Base-by-base conservation (phyloP, 2,888 invertebrate species). In the Seira ritae region DNA sequence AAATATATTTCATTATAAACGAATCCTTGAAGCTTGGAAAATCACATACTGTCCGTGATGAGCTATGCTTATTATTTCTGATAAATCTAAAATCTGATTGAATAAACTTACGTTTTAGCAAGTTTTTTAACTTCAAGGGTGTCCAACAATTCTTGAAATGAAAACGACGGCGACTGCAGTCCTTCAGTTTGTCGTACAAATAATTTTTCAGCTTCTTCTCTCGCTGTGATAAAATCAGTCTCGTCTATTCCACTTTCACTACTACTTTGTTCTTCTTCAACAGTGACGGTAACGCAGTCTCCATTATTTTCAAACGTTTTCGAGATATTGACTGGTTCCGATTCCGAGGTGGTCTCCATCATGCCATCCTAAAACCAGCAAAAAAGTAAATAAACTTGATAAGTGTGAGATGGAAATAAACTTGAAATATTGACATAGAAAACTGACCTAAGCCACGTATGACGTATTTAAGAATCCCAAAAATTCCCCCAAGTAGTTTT, bases 81-180 rank as follows among this genome's bases (percentile, higher is more conserved):
- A n/a, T n/a, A n/a, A n/a, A n/a, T 19, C 8, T 19, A 24, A 31
- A 60, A 55, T 3, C 3, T 15, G 20, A 19, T 24, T 20, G 19
- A 15, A 60, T 23, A 31, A 19, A 73, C 55, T 37, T 69, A 80
- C 80, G 62, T 70, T 65, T 68, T 68, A 3, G 65, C 31, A 22
- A 74, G n/a, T 22, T 70, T 74, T 10, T 50, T 80, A 1, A 65
- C 1, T 62, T 8, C 65, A 0, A 80, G n/a, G 10, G 24, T 60
- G n/a, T 74, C 69, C 6, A 46, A 12, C 12, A 80, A n/a, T 4
- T 74, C 69, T 10, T 74, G 62, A 50, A 69, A 22, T 1, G 69
- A 19, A 22, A 62, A 46, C n/a, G n/a, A n/a, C 6, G 42, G 42
- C 1, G 67, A 1, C 17, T 50, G 4, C 1, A 10, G n/a, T 6